A percentile compares a stretch with the other conserved stretches of the same genome.
phyloP scores from a whole-genome alignment of 2,888 invertebrate genomes.

The Melanargia galathea region DNA sequence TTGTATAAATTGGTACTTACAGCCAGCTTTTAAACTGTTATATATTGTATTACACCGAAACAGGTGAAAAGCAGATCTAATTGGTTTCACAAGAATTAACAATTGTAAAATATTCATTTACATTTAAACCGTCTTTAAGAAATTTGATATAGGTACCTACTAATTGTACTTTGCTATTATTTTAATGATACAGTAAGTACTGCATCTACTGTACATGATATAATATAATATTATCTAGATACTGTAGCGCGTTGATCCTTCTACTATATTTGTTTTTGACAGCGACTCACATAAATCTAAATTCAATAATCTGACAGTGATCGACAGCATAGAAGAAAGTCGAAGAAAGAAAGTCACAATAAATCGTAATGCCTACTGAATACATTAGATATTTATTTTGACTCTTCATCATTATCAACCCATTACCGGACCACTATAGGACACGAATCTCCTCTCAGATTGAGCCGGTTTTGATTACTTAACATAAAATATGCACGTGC shows the following conservation, averaged over 20 bases:
- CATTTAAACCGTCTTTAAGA: too few relatives aligned
- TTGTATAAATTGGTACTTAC: conserved; percentile 13
- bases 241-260: neutral
- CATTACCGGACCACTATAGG: too few relatives aligned
- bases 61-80: neutral
- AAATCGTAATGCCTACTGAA: too few relatives aligned
- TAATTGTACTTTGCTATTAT: too few relatives aligned
- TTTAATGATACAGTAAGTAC: too few relatives aligned
- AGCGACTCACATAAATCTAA: neutral
- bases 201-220: too few relatives aligned
- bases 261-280: neutral
- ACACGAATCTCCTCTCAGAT: too few relatives aligned
- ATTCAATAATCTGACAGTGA: neutral
- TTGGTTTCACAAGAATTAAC: neutral
- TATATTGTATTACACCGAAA: conserved; percentile 1
- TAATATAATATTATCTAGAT: neutral
- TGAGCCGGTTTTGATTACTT: conserved; percentile 1
- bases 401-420: too few relatives aligned
- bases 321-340: too few relatives aligned
- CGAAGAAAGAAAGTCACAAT: neutral
- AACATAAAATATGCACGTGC: neutral
- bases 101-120: too few relatives aligned
- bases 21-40: neutral
- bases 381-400: too few relatives aligned
- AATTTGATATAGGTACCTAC: too few relatives aligned